These are phyloP conservation scores for Cossypha niveicapilla DNA, from an alignment of 2,797 vertebrate genomes.

Conservation along the genomic window DNA sequence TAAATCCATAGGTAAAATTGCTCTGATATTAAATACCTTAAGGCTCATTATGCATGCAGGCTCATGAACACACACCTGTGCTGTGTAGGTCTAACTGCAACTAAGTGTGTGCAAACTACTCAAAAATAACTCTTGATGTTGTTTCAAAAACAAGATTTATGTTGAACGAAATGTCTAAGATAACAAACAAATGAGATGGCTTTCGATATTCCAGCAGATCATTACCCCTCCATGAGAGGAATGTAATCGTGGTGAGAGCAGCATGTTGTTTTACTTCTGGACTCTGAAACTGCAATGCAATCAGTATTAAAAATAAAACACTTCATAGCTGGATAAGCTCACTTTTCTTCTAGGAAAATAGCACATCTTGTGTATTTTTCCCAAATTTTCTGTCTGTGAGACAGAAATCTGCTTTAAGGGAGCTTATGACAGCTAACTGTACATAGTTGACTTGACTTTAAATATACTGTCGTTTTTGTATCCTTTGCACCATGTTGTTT, in stretches of 20 bases:
- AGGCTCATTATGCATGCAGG: neutral
- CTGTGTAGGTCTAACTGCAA: neutral
- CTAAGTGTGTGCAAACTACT: neutral
- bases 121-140: neutral
- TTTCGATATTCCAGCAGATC: neutral
- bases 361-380: neutral
- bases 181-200: neutral
- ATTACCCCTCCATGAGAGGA: neutral
- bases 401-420: neutral
- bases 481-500: neutral
- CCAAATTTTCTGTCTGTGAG: neutral
- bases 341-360: neutral
- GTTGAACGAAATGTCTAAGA: neutral
- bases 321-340: neutral
- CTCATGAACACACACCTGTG: neutral
- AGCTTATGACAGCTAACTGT: neutral
- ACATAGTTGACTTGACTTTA: neutral
- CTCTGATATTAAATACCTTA: neutral
- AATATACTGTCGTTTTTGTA: neutral
- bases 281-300: neutral
- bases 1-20: neutral
- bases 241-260: neutral
- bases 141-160: neutral
- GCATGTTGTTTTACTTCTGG: neutral
- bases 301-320: neutral